Percentiles rank a stretch among this genome's conserved stretches.
Conservation (phyloP, 35 echinoderm and acorn worm species). For the Strongylocentrotus purpuratus region DNA sequence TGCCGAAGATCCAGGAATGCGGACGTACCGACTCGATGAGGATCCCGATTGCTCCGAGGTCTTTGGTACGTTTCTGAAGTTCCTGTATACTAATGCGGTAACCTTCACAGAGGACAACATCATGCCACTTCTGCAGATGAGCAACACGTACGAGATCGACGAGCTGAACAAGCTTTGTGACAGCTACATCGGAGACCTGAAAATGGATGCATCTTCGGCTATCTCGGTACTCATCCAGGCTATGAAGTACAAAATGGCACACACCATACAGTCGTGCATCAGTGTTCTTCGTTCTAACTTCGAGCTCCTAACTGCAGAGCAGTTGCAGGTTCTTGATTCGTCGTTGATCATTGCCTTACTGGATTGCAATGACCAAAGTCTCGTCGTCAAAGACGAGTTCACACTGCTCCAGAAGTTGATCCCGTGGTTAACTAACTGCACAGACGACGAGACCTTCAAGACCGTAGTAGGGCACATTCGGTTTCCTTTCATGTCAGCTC, state of each 20-base stretch:
- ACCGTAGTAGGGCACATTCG: conserved; percentile 49
- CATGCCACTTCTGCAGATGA: conserved; percentile 63
- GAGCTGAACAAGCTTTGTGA: conserved; percentile 64
- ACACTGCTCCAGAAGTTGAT: conserved; percentile 40
- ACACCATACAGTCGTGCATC: conserved; percentile 51
- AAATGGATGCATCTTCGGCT: conserved; percentile 51
- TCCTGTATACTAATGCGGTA: conserved; percentile 71
- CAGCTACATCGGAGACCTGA: conserved; percentile 55
- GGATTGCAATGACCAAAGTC: conserved; percentile 39
- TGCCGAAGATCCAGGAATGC: background rate
- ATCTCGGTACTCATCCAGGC: conserved; percentile 3
- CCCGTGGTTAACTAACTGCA: conserved; percentile 46
- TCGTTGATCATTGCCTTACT: conserved; percentile 46
- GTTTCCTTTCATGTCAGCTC: conserved; percentile 70
- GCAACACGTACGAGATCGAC: conserved; percentile 69
- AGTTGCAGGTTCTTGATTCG: conserved; percentile 46
- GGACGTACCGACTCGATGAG: conserved; percentile 51
- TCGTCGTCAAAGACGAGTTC: conserved; percentile 74
- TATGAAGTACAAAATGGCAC: conserved; percentile 38
- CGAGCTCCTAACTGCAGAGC: conserved; percentile 44
- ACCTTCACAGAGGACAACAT: conserved; percentile 50
- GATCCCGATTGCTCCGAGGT: conserved; percentile 67
- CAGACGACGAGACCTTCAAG: background rate
- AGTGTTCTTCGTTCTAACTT: conserved; percentile 60
- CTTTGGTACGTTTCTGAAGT: conserved; percentile 72